Base-by-base conservation (phyloP, 2,797 vertebrate species). In the Australoheros facetus region DNA sequence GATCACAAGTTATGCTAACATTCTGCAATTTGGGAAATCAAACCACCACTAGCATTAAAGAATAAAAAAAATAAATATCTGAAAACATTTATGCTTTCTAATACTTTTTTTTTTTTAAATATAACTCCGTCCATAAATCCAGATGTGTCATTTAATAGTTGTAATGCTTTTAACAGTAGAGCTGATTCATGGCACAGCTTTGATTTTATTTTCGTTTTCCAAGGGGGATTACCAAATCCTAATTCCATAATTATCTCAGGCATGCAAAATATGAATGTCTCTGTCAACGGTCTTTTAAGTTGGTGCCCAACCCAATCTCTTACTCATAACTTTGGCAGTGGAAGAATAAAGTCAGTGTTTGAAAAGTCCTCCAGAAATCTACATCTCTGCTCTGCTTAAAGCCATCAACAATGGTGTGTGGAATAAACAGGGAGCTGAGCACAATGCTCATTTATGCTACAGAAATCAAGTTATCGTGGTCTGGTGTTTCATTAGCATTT, bases 271-370 rank as follows among this genome's bases (percentile, higher is more conserved):
- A 89, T 89, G 80, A 78, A 75, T 6, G 13, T 34, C 13, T 56
- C 45, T 1, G 1, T 28, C 17, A 53, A 14, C 37, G 62, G 75
- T 56, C 39, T 66, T 48, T 45, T 23, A 73, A 51, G n/a, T 28
- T 57, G 54, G 73, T 83, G 77, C 80, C 85, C 85, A 83, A 85
- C 81, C 85, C 79, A 4, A 12, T 70, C 17, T 72, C 37, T 89
- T 80, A 78, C 54, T 79, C 79, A 87, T 37, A 62, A 54, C 55
- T 23, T 26, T 57, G 81, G 69, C 62, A 77, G 7, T n/a, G 34
- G 19, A 58, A 75, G 59, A 80, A 21, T 58, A 17, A 60, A 71
- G 51, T 26, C 17, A 48, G 19, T 55, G n/a, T 71, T 82, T 73
- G 51, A 79, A 77, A 73, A 72, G 69, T 48, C 71, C 71, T 56